Evolutionary conservation across 2,888 invertebrate species (phyloP).

Genomic region (Catocala fraxini): DNA sequence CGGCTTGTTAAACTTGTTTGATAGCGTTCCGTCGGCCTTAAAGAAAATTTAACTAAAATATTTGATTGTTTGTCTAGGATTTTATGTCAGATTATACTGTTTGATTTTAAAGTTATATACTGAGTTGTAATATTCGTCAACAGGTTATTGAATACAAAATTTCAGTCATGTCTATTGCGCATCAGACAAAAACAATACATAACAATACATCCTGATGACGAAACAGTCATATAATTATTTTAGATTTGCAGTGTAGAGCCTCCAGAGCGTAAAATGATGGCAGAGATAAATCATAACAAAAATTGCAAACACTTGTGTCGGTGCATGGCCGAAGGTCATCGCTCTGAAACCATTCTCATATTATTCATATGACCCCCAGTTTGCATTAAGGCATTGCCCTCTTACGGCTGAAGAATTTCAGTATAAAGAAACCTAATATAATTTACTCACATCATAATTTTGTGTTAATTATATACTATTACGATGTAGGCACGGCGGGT

Average conservation of each 20-base stretch:
- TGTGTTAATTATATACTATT: no score
- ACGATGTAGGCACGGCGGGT: no score
- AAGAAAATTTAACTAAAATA: constrained; percentile 32
- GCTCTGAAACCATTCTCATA: constrained; percentile 40
- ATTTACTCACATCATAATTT: no score
- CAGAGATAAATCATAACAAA: constrained; percentile 44
- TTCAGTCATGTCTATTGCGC: neutral
- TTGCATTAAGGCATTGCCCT: constrained; percentile 7
- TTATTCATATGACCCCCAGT: constrained; percentile 15
- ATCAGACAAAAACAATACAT: neutral
- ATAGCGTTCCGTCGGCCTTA: constrained; percentile 31
- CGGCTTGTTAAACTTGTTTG: constrained; percentile 41
- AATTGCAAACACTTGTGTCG: constrained; percentile 44
- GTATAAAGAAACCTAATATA: no score
- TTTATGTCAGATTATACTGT: constrained; percentile 15
- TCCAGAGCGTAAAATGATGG: constrained; percentile 40
- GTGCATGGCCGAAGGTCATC: constrained; percentile 52
- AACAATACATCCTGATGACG: neutral
- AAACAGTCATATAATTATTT: constrained; percentile 28
- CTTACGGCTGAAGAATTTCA: neutral
- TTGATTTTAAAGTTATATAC: neutral
- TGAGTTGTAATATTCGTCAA: neutral
- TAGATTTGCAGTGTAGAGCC: constrained; percentile 26
- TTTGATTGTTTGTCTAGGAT: constrained; percentile 33
- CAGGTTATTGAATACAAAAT: neutral